Evolutionary conservation across 2,888 invertebrate species (phyloP).

Genomic region (Dinocampus coccinellae): DNA sequence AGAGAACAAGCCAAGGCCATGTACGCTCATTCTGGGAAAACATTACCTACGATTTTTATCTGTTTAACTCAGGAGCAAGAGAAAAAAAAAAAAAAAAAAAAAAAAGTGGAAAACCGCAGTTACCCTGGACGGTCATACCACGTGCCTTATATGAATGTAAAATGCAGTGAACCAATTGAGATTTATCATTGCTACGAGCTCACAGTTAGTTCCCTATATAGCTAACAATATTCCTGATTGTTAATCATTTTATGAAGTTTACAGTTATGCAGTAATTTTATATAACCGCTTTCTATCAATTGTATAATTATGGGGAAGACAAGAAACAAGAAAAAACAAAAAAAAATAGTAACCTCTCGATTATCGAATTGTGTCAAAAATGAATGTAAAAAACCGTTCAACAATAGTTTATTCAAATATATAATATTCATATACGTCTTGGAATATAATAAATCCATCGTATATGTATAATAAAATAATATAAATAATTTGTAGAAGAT

Average conservation of each 20-base stretch:
- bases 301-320: conserved; percentile 25
- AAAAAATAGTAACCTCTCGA: conserved; percentile 40
- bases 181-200: conserved; percentile 9
- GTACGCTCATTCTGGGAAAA: conserved; percentile 15
- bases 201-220: not conserved
- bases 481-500: not conserved
- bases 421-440: not conserved
- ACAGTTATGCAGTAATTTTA: not conserved
- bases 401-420: not conserved
- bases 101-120: conserved; percentile 15
- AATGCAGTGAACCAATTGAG: conserved; percentile 14
- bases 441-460: not conserved
- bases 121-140: conserved; percentile 30
- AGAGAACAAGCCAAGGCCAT: conserved; percentile 39
- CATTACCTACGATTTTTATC: conserved; percentile 8
- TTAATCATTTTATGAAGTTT: not conserved
- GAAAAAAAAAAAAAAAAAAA: not conserved
- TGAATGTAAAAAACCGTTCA: conserved; percentile 31
- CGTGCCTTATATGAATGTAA: not conserved
- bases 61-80: not conserved
- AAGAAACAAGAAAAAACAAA: conserved; percentile 37
- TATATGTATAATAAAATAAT: not conserved
- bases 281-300: not conserved
- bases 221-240: not conserved
- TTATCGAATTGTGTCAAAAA: conserved; percentile 34